Conservation (phyloP, 2,888 invertebrate genomes). For the Rhagophthalmus giganteus region DNA sequence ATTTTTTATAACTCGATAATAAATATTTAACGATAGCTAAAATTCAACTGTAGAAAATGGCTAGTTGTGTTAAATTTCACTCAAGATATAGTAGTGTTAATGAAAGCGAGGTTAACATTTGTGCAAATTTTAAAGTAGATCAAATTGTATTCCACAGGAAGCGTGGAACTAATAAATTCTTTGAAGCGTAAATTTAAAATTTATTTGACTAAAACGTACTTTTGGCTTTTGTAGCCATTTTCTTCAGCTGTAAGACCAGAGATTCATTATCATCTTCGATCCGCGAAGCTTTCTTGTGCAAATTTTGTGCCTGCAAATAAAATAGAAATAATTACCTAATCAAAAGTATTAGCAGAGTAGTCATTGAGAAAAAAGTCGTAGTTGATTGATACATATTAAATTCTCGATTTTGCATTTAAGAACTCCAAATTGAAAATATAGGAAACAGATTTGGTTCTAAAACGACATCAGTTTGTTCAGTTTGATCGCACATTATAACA, state of each 20-base stretch:
- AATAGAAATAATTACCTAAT: slow-evolving; percentile 49
- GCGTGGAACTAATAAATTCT: no score
- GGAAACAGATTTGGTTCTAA: slow-evolving; percentile 2
- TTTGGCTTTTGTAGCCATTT: slow-evolving; percentile 73
- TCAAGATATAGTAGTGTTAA: slow-evolving; percentile 15
- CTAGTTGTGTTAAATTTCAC: slow-evolving; percentile 40
- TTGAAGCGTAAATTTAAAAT: slow-evolving; percentile 24
- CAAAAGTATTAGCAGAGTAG: slow-evolving; percentile 48
- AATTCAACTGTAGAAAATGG: slow-evolving; percentile 59
- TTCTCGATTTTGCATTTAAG: slow-evolving; percentile 40
- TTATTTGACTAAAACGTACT: slow-evolving; percentile 29
- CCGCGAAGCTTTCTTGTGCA: slow-evolving; percentile 86
- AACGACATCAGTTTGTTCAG: slow-evolving; percentile 10
- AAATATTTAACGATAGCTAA: slow-evolving; percentile 25
- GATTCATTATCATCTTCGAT: slow-evolving; percentile 98
- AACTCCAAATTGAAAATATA: slow-evolving; percentile 25
- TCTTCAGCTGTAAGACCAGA: slow-evolving; percentile 91
- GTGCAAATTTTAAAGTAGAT: slow-evolving; percentile 3
- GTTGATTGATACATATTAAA: slow-evolving; percentile 43
- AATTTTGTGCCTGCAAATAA: slow-evolving; percentile 77
- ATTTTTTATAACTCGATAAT: slow-evolving; percentile 5
- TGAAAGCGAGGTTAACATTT: slow-evolving; percentile 15
- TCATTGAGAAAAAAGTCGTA: slow-evolving; percentile 49
- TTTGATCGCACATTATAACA: slow-evolving; percentile 6
- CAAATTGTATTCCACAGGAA: no score